phyloP scores from a whole-genome alignment of 2,888 invertebrate species.

The Odontomyia ornata region DNA sequence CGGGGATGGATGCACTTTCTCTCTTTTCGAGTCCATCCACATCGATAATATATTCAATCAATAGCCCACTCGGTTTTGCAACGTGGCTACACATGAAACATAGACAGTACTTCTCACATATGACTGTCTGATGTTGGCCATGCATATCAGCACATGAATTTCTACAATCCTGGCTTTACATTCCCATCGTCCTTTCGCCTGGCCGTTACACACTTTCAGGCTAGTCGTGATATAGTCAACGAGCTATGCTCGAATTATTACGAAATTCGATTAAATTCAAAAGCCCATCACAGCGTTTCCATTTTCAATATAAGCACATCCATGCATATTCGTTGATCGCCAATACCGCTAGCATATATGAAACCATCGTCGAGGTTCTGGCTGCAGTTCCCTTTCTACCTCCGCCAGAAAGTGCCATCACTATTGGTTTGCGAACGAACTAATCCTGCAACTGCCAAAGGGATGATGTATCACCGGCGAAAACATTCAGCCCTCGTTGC shows the following conservation, averaged over 20 bases:
- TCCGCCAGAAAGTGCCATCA: neutral
- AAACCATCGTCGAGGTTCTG: neutral
- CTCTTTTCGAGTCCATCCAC: neutral
- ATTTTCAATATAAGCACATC: conserved; percentile 14
- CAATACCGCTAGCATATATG: neutral
- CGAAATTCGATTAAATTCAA: conserved; percentile 41
- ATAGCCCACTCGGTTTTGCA: neutral
- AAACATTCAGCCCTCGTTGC: conserved; percentile 41
- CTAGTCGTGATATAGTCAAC: conserved; percentile 23
- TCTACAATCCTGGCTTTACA: neutral
- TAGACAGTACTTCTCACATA: too few relatives aligned
- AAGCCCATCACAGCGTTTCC: conserved; percentile 37
- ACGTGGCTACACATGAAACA: too few relatives aligned
- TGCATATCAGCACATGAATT: neutral
- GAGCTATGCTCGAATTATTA: conserved; percentile 41
- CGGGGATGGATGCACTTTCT: neutral
- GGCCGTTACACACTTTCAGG: neutral
- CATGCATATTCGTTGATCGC: neutral
- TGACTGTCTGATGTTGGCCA: too few relatives aligned
- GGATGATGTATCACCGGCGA: conserved; percentile 39
- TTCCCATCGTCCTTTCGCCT: neutral
- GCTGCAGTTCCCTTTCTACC: neutral
- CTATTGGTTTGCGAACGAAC: conserved; percentile 9
- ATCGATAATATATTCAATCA: conserved; percentile 12
- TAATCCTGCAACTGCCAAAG: conserved; percentile 39